Percentiles rank a stretch among this genome's conserved stretches.
phyloP scores from a whole-genome alignment of 2,888 invertebrate species.

The Anthophora plumipes region DNA sequence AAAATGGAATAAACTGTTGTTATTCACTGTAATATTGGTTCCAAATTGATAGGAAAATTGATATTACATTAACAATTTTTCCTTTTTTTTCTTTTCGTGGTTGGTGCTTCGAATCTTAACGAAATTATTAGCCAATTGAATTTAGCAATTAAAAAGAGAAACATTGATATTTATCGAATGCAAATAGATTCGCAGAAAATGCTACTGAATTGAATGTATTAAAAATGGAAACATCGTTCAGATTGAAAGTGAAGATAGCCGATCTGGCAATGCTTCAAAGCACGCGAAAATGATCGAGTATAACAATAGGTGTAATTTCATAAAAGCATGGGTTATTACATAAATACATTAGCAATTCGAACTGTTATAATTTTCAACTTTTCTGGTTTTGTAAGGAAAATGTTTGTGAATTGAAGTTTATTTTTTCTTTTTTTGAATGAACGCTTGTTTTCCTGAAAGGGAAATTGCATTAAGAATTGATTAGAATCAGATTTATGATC shows the following conservation, averaged over 20 bases:
- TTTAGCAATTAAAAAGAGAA: no score
- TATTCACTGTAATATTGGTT: no score
- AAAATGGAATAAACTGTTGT: no score
- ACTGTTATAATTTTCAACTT: background rate
- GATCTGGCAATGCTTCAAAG: slow-evolving; percentile 3
- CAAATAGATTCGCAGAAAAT: background rate
- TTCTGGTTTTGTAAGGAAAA: background rate
- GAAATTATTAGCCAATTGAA: no score
- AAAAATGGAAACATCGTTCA: background rate
- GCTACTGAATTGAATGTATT: background rate
- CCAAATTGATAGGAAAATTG: no score
- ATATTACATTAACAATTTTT: no score
- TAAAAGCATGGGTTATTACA: background rate
- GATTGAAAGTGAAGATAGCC: background rate
- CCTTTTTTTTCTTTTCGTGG: no score
- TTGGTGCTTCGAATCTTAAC: no score
- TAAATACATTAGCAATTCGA: background rate
- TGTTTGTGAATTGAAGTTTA: no score
- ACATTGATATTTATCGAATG: background rate
- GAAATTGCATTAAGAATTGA: background rate
- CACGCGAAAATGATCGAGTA: slow-evolving; percentile 3
- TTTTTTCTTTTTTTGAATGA: background rate
- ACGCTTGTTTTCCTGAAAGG: background rate
- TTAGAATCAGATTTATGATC: background rate
- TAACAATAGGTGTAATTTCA: background rate